Evolutionary conservation across 2,113 vertebrate genomes (phyloP).

Genomic region (Bubo scandiacus): DNA sequence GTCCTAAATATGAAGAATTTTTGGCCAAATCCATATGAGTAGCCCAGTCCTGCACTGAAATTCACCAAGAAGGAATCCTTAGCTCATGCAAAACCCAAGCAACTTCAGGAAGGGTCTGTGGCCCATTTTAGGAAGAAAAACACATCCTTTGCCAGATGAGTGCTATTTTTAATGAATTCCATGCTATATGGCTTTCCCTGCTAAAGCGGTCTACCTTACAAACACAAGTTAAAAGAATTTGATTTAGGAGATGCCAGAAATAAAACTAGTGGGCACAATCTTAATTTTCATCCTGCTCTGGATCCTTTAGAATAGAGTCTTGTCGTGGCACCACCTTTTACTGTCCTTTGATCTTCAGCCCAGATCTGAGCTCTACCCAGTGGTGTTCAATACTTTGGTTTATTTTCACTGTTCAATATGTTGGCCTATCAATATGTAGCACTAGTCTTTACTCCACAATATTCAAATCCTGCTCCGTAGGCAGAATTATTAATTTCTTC

Average conservation of each 20-base stretch:
- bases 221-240: background rate
- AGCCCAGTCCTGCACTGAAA: background rate
- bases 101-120: background rate
- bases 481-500: conserved; percentile 7
- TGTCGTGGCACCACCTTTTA: background rate
- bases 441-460: background rate
- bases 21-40: background rate
- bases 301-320: background rate
- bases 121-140: background rate
- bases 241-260: background rate
- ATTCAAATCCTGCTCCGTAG: background rate
- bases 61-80: background rate
- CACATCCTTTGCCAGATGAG: background rate
- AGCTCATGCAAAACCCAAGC: background rate
- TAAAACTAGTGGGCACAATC: background rate
- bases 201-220: background rate
- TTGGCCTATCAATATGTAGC: background rate
- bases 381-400: accelerated
- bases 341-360: background rate
- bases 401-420: background rate
- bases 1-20: background rate
- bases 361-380: background rate
- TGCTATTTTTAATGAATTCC: background rate
- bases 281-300: background rate
- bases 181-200: accelerated